Conservation (phyloP, 2,888 invertebrate genomes). For the Nomada hirtipes region DNA sequence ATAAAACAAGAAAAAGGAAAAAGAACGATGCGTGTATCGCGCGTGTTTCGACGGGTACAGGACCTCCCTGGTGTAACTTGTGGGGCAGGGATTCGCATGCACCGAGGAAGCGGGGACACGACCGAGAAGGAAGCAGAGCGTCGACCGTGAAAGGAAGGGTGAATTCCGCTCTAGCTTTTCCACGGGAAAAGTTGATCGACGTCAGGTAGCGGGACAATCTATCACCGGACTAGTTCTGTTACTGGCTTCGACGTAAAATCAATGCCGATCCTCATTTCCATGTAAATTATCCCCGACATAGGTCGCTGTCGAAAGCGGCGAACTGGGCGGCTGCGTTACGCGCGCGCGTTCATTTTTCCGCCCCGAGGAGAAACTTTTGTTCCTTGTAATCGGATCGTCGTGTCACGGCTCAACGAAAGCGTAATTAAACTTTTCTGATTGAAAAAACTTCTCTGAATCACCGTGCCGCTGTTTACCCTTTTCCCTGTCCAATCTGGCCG, state of each 20-base stretch:
- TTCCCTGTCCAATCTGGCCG: background rate
- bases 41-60: slow-evolving; percentile 23
- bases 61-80: slow-evolving; percentile 7
- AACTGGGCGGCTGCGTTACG: background rate
- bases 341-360: background rate
- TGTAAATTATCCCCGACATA: slow-evolving; percentile 66
- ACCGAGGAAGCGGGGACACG: background rate
- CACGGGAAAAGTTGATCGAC: slow-evolving; percentile 54
- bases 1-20: background rate
- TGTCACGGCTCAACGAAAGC: slow-evolving; percentile 46
- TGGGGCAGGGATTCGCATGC: background rate
- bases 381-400: slow-evolving; percentile 50
- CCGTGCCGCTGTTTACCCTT: background rate
- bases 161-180: slow-evolving; percentile 40
- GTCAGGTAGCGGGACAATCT: slow-evolving; percentile 55
- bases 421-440: slow-evolving; percentile 60
- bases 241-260: slow-evolving; percentile 69
- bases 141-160: background rate
- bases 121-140: slow-evolving; percentile 5
- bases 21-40: background rate
- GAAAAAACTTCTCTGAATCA: slow-evolving; percentile 19
- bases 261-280: slow-evolving; percentile 72
- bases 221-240: slow-evolving; percentile 52
- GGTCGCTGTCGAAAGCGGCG: slow-evolving; percentile 24
- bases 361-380: slow-evolving; percentile 35